A percentile compares a stretch with the other conserved stretches of the same genome.
phyloP scores from a whole-genome alignment of 2,797 vertebrate genomes.

The Rhadinocentrus ornatus region DNA sequence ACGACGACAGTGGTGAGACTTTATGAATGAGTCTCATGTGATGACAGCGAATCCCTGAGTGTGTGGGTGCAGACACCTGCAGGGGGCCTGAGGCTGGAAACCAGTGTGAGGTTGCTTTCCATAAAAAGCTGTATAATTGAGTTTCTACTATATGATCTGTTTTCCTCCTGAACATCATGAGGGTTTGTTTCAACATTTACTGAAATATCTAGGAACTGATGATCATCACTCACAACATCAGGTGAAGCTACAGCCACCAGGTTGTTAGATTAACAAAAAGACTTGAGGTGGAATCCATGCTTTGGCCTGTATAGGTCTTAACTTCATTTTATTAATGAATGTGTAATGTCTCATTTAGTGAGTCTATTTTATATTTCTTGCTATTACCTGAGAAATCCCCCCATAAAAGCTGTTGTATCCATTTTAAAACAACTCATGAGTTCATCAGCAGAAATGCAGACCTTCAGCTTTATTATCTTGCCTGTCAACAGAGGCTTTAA shows the following conservation, averaged over 20 bases:
- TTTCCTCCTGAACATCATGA: neutral
- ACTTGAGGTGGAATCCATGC: too few species aligned
- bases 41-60: constrained; percentile 33
- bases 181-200: neutral
- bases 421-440: neutral
- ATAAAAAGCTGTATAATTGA: neutral
- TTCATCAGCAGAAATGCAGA: neutral
- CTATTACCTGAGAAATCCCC: too few species aligned
- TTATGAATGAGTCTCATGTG: constrained; percentile 47
- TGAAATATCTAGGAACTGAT: neutral
- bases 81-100: neutral
- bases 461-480: neutral
- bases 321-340: too few species aligned
- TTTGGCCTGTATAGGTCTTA: too few species aligned
- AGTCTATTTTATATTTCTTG: too few species aligned
- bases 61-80: constrained; percentile 15
- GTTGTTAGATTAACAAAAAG: too few species aligned
- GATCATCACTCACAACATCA: neutral
- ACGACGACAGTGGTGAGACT: constrained; percentile 1
- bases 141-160: neutral
- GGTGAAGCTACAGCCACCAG: too few species aligned
- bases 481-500: too few species aligned
- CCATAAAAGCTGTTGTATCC: neutral
- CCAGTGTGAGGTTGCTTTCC: constrained; percentile 2
- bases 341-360: too few species aligned